Evolutionary conservation across 2,797 vertebrate genomes (phyloP).

Genomic region (Manis javanica): DNA sequence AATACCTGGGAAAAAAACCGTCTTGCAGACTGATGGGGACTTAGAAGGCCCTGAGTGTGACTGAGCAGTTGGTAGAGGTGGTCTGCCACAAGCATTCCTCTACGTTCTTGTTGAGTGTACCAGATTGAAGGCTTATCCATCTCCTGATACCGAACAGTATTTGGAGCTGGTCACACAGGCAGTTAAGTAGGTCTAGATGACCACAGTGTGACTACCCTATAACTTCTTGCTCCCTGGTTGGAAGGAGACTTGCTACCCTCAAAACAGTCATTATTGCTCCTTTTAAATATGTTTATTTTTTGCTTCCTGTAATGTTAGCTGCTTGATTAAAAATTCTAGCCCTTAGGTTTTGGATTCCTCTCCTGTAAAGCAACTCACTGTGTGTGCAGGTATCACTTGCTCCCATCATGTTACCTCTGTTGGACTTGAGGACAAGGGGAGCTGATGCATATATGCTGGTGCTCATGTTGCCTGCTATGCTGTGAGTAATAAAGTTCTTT

Average conservation of each 20-base stretch:
- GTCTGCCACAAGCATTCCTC: background rate
- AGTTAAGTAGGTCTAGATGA: background rate
- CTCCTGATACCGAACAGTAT: background rate
- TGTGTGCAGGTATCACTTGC: background rate
- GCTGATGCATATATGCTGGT: background rate
- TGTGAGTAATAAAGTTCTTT: background rate
- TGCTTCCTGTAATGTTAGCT: background rate
- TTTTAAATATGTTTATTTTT: constrained; percentile 23
- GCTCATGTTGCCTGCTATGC: background rate
- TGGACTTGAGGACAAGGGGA: background rate
- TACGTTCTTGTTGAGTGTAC: background rate
- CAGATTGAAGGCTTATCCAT: background rate
- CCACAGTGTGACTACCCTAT: background rate
- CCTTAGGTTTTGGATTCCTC: background rate
- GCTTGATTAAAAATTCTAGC: background rate
- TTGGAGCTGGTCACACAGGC: background rate
- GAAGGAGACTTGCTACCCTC: background rate
- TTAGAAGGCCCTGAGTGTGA: background rate
- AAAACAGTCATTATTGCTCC: background rate
- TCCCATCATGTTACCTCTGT: background rate
- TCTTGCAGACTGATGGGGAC: background rate
- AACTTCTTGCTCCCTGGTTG: background rate
- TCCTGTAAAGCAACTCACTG: background rate
- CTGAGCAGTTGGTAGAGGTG: background rate
- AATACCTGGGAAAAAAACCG: background rate